Base-by-base conservation (phyloP, 2,888 invertebrate genomes). In the Lasioglossum zephyrum region DNA sequence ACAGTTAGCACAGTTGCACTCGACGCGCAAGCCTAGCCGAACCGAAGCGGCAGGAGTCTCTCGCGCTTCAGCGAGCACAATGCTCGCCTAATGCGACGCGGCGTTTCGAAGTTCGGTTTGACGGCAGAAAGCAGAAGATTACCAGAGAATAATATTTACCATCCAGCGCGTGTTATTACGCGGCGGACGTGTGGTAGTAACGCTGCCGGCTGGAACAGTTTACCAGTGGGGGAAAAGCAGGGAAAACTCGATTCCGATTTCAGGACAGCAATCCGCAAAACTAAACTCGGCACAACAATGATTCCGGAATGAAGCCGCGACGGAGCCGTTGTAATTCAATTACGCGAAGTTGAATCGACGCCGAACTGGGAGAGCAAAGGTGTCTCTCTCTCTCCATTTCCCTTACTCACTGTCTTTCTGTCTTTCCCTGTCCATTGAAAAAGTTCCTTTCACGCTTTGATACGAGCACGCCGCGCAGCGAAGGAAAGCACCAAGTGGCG, bases 201-300 rank as follows among this genome's bases (percentile, higher is more conserved):
- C 63, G 63, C 36, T 36, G 26, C 26, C 31, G 36, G 18, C 63
- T 31, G 18, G 31, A 66, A 16, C 36, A 66, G 63, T 66, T 66
- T 66, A 66, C 18, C 63, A 31, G 63, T 16, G 18, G 31, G 36
- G 16, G 31, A 0, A 16, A 63, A 5, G 1, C 1, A 2, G 16
- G 8, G 31, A 16, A 47, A 6, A 16, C 47, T 26, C 47, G 47
- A 47, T 72, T 31, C 47, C 36, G 66, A 66, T 66, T 66, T 66
- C 36, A 18, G 66, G 66, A 66, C 66, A 66, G 66, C 66, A 66
- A 66, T 66, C 66, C 66, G 18, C 47, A 72, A 72, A 72, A 72
- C 47, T 26, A 72, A 72, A 47, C 47, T 72, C 82, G 66, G 47
- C 22, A 22, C 18, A 72, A 72, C 72, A 72, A 72, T 72, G 47